Conservation (phyloP, 2,113 vertebrate genomes). For the Nibea coibor region DNA sequence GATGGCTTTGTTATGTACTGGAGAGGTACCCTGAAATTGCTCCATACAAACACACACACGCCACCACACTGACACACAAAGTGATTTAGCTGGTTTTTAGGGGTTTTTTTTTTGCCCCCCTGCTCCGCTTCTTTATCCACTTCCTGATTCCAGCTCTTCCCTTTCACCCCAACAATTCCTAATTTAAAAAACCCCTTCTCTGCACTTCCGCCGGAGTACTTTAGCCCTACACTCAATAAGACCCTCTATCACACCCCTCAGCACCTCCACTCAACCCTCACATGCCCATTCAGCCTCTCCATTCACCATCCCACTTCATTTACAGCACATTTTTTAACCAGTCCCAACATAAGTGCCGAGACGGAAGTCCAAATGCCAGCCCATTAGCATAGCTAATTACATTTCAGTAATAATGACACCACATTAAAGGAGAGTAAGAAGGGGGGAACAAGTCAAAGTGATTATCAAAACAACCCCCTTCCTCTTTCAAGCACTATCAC, state of each 20-base stretch:
- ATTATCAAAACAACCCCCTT: conserved; percentile 80
- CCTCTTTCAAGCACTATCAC: conserved; percentile 69
- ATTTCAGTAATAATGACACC: conserved; percentile 81
- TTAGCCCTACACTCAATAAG: conserved; percentile 66
- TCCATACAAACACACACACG: conserved; percentile 31
- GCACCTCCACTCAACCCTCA: conserved; percentile 64
- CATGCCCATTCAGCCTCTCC: conserved; percentile 68
- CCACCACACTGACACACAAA: conserved; percentile 40
- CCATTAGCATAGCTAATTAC: conserved; percentile 85
- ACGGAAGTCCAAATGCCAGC: conserved; percentile 80
- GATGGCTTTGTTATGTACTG: conserved; percentile 52
- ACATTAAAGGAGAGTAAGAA: conserved; percentile 76
- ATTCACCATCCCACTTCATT: conserved; percentile 69
- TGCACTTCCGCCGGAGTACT: conserved; percentile 69
- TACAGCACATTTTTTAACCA: conserved; percentile 70
- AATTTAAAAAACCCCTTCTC: conserved; percentile 66
- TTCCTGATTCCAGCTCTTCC: conserved; percentile 65
- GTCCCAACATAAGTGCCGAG: conserved; percentile 66
- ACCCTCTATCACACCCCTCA: conserved; percentile 70
- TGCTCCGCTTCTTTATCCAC: conserved; percentile 59
- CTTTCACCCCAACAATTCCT: conserved; percentile 72
- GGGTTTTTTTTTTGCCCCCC: conserved; percentile 41
- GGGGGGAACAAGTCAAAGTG: conserved; percentile 83
- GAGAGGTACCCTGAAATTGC: conserved; percentile 49
- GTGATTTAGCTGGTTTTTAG: conserved; percentile 56